Evolutionary conservation across 2,797 vertebrate genomes (phyloP).

Genomic region (Lagothrix lagotricha): DNA sequence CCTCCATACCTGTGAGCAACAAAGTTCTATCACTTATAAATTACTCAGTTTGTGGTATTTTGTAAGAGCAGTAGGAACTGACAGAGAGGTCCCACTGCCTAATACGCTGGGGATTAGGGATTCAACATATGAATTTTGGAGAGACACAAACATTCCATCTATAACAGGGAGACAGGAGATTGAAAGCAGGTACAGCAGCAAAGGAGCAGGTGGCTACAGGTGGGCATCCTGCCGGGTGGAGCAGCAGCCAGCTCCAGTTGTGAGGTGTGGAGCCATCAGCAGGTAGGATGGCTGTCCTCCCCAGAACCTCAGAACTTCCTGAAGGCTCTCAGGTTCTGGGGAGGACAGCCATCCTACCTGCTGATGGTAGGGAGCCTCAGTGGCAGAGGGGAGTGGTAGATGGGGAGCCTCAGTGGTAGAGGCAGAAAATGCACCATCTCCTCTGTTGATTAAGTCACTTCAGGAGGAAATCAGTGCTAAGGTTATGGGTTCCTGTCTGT

Average conservation of each 20-base stretch:
- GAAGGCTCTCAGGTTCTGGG: neutral
- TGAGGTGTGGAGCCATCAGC: neutral
- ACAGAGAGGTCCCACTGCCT: neutral
- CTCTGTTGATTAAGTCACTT: neutral
- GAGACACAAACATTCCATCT: neutral
- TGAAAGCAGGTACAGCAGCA: neutral
- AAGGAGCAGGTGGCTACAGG: neutral
- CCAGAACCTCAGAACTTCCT: neutral
- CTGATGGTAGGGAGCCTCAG: no score
- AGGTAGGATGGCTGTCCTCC: no score
- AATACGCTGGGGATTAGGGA: neutral
- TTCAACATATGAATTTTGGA: neutral
- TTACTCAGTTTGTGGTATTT: neutral
- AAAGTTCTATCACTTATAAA: neutral
- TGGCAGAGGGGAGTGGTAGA: neutral
- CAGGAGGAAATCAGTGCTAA: neutral
- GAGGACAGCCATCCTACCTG: no score
- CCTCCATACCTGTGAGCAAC: neutral
- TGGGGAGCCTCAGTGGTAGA: neutral
- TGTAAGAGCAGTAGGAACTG: neutral
- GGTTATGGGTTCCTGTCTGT: neutral
- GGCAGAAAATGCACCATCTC: neutral
- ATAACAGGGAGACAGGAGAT: neutral
- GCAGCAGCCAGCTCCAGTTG: neutral
- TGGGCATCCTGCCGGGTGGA: neutral